Base-by-base conservation (phyloP, 1,140 invertebrate genomes). In the Drosophila ogumai region DNA sequence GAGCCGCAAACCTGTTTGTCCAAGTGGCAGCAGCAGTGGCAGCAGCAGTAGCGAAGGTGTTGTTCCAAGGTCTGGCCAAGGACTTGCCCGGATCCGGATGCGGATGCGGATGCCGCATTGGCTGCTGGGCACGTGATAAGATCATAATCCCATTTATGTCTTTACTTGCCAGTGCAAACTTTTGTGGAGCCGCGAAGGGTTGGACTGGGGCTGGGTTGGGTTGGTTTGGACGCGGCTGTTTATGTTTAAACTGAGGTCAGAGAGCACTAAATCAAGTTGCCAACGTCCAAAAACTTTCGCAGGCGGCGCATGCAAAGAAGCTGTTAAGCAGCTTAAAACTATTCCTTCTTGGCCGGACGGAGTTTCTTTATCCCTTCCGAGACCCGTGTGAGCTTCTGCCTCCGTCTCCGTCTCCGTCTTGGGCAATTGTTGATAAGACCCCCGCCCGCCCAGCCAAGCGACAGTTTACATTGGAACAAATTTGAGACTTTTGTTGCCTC, bases 111-210 rank as follows among this genome's bases (percentile, higher is more conserved):
- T 38, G 50, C 19, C 43, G 25, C 38, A 54, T 28, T 28, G 40
- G 67, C 73, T 78, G 79, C 73, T 79, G 74, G 72, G 71, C 61
- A 79, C 85, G 79, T 91, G 91, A 92, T 92, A 92, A 92, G 90
- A 92, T 92, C 91, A 92, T 92, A 92, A 92, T 92, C 91, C 91
- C 91, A 92, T 92, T 92, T 92, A 91, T 91, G 91, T 92, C 84
- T 81, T 86, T 90, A 91, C 81, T 88, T 74, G 72, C 75, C 77
- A 78, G 76, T 74, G 84, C 50, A 88, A 87, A 87, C 75, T 88
- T 88, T 82, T 87, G 68, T 71, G 46, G 49, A 43, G 38, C n/a
- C 22, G 54, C 6, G 13, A 19, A 34, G 17, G 47, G 38, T 47
- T 44, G 8, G 41, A 49, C 12, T 28, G 25, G 31, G 55, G 19